Evolutionary conservation across 2,888 invertebrate species (phyloP).

Genomic region (Odontocolon sp.): DNA sequence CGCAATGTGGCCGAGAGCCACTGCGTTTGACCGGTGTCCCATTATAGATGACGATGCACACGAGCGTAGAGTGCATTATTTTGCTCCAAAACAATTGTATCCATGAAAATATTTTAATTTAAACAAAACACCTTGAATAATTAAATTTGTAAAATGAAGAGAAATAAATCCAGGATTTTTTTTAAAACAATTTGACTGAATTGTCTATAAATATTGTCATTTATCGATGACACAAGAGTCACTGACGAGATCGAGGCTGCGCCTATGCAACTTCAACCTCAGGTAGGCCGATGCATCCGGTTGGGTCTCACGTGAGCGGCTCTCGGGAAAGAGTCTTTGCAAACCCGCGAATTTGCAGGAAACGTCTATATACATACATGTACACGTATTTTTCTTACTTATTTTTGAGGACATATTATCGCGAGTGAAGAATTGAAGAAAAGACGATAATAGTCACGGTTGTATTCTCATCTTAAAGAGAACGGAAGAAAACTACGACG

Average conservation of each 20-base stretch:
- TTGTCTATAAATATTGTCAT: neutral
- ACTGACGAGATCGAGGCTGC: constrained; percentile 49
- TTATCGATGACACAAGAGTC: neutral
- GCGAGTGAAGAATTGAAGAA: constrained; percentile 2
- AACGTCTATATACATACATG: constrained; percentile 61
- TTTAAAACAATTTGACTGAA: neutral
- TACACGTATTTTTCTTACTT: neutral
- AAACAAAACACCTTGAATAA: neutral
- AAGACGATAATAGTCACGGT: neutral
- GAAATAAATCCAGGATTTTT: too few relatives aligned
- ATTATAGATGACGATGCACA: constrained; percentile 72
- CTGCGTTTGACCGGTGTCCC: constrained; percentile 67
- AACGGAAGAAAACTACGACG: neutral
- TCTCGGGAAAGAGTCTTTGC: constrained; percentile 66
- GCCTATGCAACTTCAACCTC: constrained; percentile 73
- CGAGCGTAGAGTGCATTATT: constrained; percentile 63
- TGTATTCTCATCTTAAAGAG: neutral
- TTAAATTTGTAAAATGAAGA: neutral
- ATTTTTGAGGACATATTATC: neutral
- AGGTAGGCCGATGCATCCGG: constrained; percentile 72
- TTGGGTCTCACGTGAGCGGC: constrained; percentile 72
- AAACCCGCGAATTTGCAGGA: constrained; percentile 64
- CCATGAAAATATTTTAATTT: neutral
- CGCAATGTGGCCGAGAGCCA: constrained; percentile 33
- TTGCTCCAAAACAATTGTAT: neutral